Evolutionary conservation across 1,140 invertebrate species (phyloP).

Genomic region (Philotrypesis tridentata): DNA sequence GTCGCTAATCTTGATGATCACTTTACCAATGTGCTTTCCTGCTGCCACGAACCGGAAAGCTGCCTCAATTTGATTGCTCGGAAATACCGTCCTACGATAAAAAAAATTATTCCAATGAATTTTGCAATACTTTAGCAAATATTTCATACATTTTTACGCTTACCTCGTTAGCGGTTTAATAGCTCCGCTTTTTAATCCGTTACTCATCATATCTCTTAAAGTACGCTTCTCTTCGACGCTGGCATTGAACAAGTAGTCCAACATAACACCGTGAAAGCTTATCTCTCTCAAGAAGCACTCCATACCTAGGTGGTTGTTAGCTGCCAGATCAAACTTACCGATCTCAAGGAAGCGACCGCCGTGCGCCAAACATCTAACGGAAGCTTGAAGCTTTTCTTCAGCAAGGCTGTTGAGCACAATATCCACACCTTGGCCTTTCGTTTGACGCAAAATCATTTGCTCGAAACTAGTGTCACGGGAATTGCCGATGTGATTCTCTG

Average conservation of each 20-base stretch:
- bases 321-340: conserved; percentile 81
- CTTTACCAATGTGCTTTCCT: conserved; percentile 83
- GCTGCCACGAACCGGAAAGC: conserved; percentile 78
- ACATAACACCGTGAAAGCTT: conserved; percentile 82
- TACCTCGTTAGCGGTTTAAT: conserved; percentile 63
- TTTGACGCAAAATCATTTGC: conserved; percentile 75
- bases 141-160: no score
- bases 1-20: conserved; percentile 76
- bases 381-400: conserved; percentile 82
- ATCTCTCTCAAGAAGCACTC: conserved; percentile 86
- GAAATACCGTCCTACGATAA: conserved; percentile 59
- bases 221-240: conserved; percentile 51
- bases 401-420: conserved; percentile 84
- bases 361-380: conserved; percentile 82
- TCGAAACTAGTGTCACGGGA: conserved; percentile 82
- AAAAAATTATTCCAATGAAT: no score
- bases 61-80: conserved; percentile 65
- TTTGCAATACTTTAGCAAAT: no score
- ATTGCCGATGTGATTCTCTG: conserved; percentile 80
- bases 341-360: conserved; percentile 82
- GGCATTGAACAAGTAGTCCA: conserved; percentile 68
- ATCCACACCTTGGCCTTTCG: conserved; percentile 80
- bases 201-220: conserved; percentile 65
- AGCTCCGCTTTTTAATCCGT: conserved; percentile 61
- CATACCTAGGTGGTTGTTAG: conserved; percentile 79